Base-by-base conservation (phyloP, 2,888 invertebrate genomes). In the Rotaria sp. region DNA sequence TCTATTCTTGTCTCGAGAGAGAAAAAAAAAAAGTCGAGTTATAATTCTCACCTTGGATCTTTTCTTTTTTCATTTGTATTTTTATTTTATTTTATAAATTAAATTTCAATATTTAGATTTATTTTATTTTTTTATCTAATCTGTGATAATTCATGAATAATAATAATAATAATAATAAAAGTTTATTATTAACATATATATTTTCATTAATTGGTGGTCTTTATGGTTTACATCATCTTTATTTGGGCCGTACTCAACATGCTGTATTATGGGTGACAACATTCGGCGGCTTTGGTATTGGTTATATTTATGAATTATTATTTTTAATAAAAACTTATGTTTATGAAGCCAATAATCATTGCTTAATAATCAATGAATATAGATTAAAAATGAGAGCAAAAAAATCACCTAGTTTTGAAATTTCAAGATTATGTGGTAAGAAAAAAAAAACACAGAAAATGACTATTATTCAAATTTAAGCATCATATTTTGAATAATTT, bases 231-330 rank as follows among this genome's bases (percentile, higher is more conserved):
- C 97, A 97, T 91, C 96, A 96, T 90, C 93, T 97, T 89, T 97
- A 97, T 91, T 92, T 97, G 88, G 93, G 94, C 86, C 93, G 97
- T 87, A 96, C 96, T 91, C 93, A 94, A 41, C 97, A 97, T 89
- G 97, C 95, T 0, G 95, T 97, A 90, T 92, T 96, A 0, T 96
- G 95, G 94, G 95, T 95, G 94, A 94, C 94, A 87, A 95, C 96
- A 0, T 91, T 95, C 30, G 96, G 95, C 2, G 96, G 96, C 90
- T 8, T 95, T 95, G 89, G 93, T 0, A 89, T 95, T 35, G 96
- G 96, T 18, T 96, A 96, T 95, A 89, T 97, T 1, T 93, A 94
- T 18, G 97, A 97, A 90, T 90, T 96, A 3, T 13, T 80, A 26
- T 95, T 95, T 89, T 93, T 94, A 88, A 94, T 97, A 87, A 95